These are phyloP conservation scores for Porites australiensis DNA, from an alignment of 64 coral and sea anemone species.

Conservation along the genomic window DNA sequence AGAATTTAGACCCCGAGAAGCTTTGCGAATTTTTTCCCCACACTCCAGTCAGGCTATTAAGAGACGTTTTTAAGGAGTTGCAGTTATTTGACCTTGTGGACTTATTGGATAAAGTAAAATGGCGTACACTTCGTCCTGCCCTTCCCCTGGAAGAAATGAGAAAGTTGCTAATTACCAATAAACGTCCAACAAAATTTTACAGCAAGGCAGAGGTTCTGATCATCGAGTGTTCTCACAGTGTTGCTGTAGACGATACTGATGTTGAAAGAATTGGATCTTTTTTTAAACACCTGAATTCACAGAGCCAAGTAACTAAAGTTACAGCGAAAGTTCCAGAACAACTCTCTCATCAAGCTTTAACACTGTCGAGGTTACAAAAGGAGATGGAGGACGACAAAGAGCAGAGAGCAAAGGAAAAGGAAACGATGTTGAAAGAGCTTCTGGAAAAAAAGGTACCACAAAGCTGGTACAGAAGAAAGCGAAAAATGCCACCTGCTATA, in stretches of 20 bases:
- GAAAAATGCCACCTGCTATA: no score
- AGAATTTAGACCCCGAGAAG: no score
- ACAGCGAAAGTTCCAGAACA: background rate
- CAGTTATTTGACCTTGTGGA: constrained; percentile 4
- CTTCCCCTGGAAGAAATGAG: background rate
- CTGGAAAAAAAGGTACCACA: background rate
- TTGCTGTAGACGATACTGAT: no score
- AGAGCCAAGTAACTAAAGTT: background rate
- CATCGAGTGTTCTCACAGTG: background rate
- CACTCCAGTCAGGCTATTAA: background rate
- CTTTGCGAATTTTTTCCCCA: constrained; percentile 5
- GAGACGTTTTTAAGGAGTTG: constrained; percentile 1
- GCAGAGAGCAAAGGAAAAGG: background rate
- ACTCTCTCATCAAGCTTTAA: background rate
- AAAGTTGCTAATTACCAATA: background rate
- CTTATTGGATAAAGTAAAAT: constrained; percentile 6
- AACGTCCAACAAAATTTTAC: constrained; percentile 5
- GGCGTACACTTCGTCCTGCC: constrained; percentile 24
- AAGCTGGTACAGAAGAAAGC: no score
- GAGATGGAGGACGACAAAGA: background rate
- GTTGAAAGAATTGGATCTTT: background rate
- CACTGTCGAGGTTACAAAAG: background rate
- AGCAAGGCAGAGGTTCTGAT: background rate
- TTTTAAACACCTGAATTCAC: background rate
- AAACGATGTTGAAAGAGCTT: background rate